Evolutionary conservation across 2,888 invertebrate genomes (phyloP).

Genomic region (Leucozona laternaria): DNA sequence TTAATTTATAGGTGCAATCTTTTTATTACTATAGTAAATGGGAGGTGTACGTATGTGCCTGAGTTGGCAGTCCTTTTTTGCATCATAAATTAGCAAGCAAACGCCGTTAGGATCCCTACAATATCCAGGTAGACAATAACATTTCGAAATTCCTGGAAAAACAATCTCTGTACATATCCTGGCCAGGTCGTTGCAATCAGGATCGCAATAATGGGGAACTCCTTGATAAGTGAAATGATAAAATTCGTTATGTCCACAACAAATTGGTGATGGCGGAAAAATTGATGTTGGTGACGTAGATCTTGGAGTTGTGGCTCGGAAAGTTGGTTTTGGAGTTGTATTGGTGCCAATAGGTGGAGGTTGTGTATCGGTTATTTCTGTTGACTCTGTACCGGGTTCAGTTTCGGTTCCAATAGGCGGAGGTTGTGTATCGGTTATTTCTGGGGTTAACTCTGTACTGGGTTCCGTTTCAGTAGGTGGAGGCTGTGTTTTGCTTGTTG

Average conservation of each 20-base stretch:
- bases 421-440: neutral
- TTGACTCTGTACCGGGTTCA: neutral
- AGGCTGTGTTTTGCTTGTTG: no score
- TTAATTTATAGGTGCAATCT: no score
- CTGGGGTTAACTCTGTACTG: neutral
- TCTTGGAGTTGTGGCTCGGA: neutral
- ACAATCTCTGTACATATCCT: neutral
- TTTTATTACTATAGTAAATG: no score
- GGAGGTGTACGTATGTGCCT: no score
- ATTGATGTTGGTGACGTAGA: neutral
- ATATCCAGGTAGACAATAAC: conserved; percentile 6
- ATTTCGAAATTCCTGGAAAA: neutral
- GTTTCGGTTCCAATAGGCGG: neutral
- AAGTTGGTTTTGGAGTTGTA: neutral
- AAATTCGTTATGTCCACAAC: conserved; percentile 1
- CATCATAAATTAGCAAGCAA: neutral
- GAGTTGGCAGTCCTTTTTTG: neutral
- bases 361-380: neutral
- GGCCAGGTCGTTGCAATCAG: neutral
- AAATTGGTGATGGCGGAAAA: neutral
- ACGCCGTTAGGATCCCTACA: neutral
- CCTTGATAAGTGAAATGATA: neutral
- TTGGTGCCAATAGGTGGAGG: neutral
- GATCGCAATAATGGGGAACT: neutral
- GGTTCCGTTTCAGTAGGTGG: neutral